These are phyloP conservation scores for Labia minor DNA, from an alignment of 2,888 invertebrate species.

Conservation along the genomic window DNA sequence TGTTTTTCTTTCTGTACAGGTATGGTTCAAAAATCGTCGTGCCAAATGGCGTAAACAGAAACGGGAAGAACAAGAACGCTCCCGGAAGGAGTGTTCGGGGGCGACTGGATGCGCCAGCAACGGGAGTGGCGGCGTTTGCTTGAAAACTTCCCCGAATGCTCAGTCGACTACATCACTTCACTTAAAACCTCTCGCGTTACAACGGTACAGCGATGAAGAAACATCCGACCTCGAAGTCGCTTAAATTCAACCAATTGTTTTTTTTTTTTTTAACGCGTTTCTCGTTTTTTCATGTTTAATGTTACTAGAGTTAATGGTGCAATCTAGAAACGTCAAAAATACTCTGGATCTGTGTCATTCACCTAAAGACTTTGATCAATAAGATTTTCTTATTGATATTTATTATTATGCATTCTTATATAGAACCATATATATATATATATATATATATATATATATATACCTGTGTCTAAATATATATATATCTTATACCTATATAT, in stretches of 20 bases:
- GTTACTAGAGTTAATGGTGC: constrained; percentile 1
- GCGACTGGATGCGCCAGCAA: constrained; percentile 40
- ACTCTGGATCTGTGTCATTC: too few species aligned
- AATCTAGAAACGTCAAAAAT: not conserved
- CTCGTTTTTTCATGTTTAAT: not conserved
- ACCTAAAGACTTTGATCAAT: too few species aligned
- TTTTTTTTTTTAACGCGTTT: too few species aligned
- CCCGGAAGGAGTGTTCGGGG: constrained; percentile 54
- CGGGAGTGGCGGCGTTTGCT: constrained; percentile 31
- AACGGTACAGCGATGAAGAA: constrained; percentile 54
- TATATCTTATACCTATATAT: too few species aligned
- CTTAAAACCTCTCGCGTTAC: constrained; percentile 18
- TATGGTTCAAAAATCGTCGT: constrained; percentile 92
- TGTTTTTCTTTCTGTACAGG: constrained; percentile 56
- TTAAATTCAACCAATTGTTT: constrained; percentile 40
- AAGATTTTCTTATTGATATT: too few species aligned
- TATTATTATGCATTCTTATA: too few species aligned
- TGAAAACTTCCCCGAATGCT: constrained; percentile 30
- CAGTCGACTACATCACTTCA: constrained; percentile 18
- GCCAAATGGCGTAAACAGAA: constrained; percentile 96
- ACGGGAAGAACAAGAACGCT: constrained; percentile 55
- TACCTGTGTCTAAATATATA: not conserved
- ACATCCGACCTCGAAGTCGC: constrained; percentile 75
- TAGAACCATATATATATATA: too few species aligned
- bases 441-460: too few species aligned